phyloP scores from a whole-genome alignment of 2,113 vertebrate species.

The Hippopotamus amphibius region DNA sequence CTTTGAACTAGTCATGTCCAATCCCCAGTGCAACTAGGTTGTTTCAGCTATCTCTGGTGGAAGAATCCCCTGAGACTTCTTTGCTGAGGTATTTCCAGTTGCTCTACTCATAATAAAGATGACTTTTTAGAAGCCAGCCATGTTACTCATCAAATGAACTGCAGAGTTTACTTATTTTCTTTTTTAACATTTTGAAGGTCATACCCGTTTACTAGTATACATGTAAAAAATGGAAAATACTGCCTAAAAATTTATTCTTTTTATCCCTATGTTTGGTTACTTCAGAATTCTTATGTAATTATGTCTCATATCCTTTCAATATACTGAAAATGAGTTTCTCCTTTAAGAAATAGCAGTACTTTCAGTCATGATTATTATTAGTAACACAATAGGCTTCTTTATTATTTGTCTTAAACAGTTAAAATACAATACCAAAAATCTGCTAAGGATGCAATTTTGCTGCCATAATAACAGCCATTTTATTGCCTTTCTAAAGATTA shows the following conservation, averaged over 20 bases:
- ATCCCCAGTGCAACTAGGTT: slow-evolving; percentile 22
- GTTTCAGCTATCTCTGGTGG: slow-evolving; percentile 44
- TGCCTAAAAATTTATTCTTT: neutral
- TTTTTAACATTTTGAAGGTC: slow-evolving; percentile 63
- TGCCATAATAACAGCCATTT: neutral
- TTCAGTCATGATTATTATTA: neutral
- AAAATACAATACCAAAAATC: neutral
- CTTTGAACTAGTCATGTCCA: slow-evolving; percentile 76
- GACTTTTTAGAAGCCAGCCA: slow-evolving; percentile 54
- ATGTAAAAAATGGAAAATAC: neutral
- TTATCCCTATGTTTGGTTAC: neutral
- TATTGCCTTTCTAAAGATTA: neutral
- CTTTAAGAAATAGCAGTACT: neutral
- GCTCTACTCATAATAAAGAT: slow-evolving; percentile 64
- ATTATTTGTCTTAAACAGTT: neutral
- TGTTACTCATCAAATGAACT: slow-evolving; percentile 60
- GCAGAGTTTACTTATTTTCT: slow-evolving; percentile 42
- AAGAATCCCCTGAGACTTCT: slow-evolving; percentile 66
- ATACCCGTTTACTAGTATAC: neutral
- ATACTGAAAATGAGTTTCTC: neutral
- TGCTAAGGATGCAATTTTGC: neutral
- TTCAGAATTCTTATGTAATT: neutral
- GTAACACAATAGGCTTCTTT: neutral
- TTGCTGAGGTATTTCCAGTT: slow-evolving; percentile 67
- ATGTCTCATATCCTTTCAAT: neutral